These are phyloP conservation scores for Pachycephus smyrnensis DNA, from an alignment of 2,888 invertebrate species.

Conservation along the genomic window DNA sequence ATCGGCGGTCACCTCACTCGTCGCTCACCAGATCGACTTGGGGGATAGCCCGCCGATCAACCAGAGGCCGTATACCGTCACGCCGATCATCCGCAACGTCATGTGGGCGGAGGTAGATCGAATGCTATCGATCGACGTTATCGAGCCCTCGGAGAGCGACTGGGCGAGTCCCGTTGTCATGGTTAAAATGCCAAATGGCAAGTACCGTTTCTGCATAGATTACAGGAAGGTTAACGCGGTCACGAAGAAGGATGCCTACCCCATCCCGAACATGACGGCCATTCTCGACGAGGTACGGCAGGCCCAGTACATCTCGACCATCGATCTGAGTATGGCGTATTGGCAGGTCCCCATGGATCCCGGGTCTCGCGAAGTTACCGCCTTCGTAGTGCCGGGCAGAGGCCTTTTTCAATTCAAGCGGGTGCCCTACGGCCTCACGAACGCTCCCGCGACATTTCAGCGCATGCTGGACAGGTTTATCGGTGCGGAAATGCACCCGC, in stretches of 20 bases:
- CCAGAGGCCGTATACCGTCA: no score
- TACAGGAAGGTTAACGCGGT: constrained; percentile 15
- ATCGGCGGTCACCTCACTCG: no score
- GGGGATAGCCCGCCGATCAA: background rate
- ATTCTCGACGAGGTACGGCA: constrained; percentile 44
- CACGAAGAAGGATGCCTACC: constrained; percentile 21
- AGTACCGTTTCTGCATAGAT: constrained; percentile 11
- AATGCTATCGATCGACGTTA: background rate
- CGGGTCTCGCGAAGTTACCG: constrained; percentile 39
- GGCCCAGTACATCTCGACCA: constrained; percentile 45
- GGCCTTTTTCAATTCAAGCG: constrained; percentile 47
- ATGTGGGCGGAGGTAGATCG: background rate
- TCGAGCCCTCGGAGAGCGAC: constrained; percentile 1
- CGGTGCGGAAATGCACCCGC: constrained; percentile 25
- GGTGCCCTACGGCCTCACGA: constrained; percentile 46
- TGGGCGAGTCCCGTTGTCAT: constrained; percentile 17
- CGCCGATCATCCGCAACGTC: no score
- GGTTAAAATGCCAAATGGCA: background rate
- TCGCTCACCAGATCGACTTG: background rate
- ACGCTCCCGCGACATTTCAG: constrained; percentile 46
- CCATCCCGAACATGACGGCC: constrained; percentile 41
- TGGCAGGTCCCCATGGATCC: constrained; percentile 42
- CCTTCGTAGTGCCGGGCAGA: constrained; percentile 45
- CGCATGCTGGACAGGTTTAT: constrained; percentile 38
- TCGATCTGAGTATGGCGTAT: constrained; percentile 49